Conservation (phyloP, 1,140 invertebrate genomes). For the Megathymus violae region DNA sequence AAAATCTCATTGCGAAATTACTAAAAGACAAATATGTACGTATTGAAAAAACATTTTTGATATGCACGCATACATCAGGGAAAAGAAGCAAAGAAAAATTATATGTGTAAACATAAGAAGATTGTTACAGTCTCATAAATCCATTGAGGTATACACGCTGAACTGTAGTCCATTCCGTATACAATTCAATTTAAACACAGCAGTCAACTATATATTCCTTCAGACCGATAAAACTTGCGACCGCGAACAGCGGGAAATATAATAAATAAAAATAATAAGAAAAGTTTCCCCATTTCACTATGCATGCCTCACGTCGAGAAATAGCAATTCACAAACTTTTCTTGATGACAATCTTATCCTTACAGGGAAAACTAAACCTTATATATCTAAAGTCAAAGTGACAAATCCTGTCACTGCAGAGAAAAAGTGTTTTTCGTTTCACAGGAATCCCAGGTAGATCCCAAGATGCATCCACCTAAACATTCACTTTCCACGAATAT, state of each 20-base stretch:
- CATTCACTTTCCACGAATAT: slow-evolving; percentile 66
- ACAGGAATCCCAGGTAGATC: slow-evolving; percentile 64
- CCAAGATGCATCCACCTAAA: slow-evolving; percentile 66
- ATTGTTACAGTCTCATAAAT: not conserved
- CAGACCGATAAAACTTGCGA: slow-evolving; percentile 30
- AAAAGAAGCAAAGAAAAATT: too few relatives aligned
- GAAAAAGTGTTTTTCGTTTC: slow-evolving; percentile 24
- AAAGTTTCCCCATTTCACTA: slow-evolving; percentile 76
- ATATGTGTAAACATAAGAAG: too few relatives aligned
- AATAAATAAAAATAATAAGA: slow-evolving; percentile 79
- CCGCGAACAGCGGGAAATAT: slow-evolving; percentile 55
- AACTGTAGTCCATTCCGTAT: slow-evolving; percentile 22
- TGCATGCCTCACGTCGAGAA: slow-evolving; percentile 55
- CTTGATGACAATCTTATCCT: slow-evolving; percentile 34
- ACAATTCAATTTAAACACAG: slow-evolving; percentile 31
- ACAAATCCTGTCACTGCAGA: not conserved
- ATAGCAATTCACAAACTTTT: slow-evolving; percentile 59
- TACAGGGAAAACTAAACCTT: slow-evolving; percentile 39
- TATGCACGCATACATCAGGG: too few relatives aligned
- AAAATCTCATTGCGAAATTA: too few relatives aligned
- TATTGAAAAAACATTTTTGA: too few relatives aligned
- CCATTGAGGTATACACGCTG: slow-evolving; percentile 4
- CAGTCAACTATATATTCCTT: slow-evolving; percentile 28
- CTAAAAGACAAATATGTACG: too few relatives aligned
- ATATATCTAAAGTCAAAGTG: slow-evolving; percentile 30